These are phyloP conservation scores for Pocillopora verrucosa DNA, from an alignment of 64 coral and sea anemone species.

Conservation along the genomic window DNA sequence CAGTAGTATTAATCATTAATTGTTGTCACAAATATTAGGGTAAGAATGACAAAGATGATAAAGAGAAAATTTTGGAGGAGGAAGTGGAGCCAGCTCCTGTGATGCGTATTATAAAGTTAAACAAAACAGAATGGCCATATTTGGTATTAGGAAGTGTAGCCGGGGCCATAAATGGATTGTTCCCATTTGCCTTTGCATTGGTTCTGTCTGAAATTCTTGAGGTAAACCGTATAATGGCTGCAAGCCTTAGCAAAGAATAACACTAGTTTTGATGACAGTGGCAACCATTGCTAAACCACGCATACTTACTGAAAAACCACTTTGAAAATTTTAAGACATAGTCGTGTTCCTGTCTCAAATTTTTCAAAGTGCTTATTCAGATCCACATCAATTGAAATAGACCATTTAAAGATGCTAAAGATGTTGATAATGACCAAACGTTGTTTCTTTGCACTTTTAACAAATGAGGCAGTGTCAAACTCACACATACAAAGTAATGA, in stretches of 20 bases:
- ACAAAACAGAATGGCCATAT: slow-evolving; percentile 72
- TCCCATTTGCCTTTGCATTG: slow-evolving; percentile 88
- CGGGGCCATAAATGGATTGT: slow-evolving; percentile 70
- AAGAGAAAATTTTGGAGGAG: slow-evolving; percentile 87
- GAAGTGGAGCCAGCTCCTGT: slow-evolving; percentile 79
- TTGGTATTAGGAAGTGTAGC: slow-evolving; percentile 62
- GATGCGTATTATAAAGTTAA: slow-evolving; percentile 73
- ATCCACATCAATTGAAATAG: too few species aligned
- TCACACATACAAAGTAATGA: too few species aligned
- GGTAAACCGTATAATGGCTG: slow-evolving; percentile 49
- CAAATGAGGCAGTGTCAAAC: too few species aligned
- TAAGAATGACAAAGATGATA: slow-evolving; percentile 54
- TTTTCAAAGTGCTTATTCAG: too few species aligned
- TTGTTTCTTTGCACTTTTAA: too few species aligned
- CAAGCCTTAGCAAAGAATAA: neutral
- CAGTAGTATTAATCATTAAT: neutral
- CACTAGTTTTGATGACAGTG: neutral
- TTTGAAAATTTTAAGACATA: too few species aligned
- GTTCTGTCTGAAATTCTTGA: slow-evolving; percentile 80
- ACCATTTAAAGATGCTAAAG: too few species aligned
- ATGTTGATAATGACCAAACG: too few species aligned
- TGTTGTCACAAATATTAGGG: neutral
- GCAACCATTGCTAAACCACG: too few species aligned
- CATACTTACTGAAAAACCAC: too few species aligned
- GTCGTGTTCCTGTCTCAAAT: too few species aligned